Evolutionary conservation across 2,888 invertebrate genomes (phyloP).

Genomic region (Calameuta pallipes): DNA sequence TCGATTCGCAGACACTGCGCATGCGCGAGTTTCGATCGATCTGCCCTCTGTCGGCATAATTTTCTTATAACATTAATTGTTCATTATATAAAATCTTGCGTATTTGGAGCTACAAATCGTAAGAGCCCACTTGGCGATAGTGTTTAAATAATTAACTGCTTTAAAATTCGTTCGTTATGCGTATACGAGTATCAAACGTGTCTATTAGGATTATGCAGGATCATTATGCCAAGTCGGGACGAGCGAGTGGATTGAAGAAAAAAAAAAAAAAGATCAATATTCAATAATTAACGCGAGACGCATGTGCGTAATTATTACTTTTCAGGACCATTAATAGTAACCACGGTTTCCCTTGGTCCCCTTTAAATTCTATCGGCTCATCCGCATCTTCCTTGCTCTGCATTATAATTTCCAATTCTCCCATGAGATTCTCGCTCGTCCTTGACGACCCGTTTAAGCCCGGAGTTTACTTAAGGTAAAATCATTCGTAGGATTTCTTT

Average conservation of each 20-base stretch:
- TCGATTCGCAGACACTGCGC: not conserved
- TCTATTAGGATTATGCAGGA: not conserved
- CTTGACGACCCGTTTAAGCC: not conserved
- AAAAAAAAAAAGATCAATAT: not conserved
- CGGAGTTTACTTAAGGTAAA: not conserved
- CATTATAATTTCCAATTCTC: not conserved
- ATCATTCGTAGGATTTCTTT: not conserved
- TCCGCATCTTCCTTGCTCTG: not conserved
- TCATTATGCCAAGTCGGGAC: not conserved
- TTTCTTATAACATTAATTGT: not conserved
- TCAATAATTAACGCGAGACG: not conserved
- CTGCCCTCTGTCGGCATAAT: not conserved
- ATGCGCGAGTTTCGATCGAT: not conserved
- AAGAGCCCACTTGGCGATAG: not conserved
- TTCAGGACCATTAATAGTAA: not conserved
- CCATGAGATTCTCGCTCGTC: not conserved
- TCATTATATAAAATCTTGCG: not conserved
- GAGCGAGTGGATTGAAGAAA: not conserved
- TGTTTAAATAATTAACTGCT: not conserved
- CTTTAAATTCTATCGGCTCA: not conserved
- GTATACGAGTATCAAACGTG: not conserved
- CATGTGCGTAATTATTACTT: not conserved
- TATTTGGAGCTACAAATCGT: not conserved
- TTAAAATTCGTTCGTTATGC: not conserved
- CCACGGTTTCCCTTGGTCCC: not conserved